These are phyloP conservation scores for Octodonta nipae DNA, from an alignment of 2,888 invertebrate species.

Conservation along the genomic window DNA sequence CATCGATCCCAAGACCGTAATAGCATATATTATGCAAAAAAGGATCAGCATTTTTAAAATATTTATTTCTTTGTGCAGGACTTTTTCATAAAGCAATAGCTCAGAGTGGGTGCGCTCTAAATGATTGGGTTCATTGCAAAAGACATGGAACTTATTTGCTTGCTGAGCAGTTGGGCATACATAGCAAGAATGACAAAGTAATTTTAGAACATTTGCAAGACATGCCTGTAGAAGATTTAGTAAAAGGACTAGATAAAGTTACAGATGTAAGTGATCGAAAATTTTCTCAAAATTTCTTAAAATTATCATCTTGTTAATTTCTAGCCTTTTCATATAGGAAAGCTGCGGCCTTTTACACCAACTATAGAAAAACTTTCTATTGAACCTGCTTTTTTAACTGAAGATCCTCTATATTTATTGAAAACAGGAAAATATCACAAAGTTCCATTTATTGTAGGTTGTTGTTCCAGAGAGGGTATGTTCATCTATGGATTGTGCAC, in stretches of 20 bases:
- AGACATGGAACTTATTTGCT: constrained; percentile 21
- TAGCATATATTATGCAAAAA: no score
- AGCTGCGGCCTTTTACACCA: constrained; percentile 15
- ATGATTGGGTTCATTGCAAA: constrained; percentile 19
- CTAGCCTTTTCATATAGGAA: constrained; percentile 9
- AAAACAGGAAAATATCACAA: constrained; percentile 25
- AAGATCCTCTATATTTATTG: constrained; percentile 24
- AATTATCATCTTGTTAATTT: no score
- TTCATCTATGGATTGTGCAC: constrained; percentile 12
- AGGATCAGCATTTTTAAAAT: no score
- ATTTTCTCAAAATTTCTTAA: neutral
- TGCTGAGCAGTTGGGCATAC: constrained; percentile 30
- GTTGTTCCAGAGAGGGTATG: constrained; percentile 27
- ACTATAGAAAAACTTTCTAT: constrained; percentile 19
- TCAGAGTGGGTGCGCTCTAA: constrained; percentile 29
- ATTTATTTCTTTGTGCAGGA: constrained; percentile 20
- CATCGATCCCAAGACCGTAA: no score
- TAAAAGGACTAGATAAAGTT: constrained; percentile 29
- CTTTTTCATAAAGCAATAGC: constrained; percentile 29
- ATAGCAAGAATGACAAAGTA: constrained; percentile 27
- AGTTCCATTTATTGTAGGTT: constrained; percentile 31
- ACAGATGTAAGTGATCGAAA: constrained; percentile 19
- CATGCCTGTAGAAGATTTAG: constrained; percentile 28
- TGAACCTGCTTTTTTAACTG: constrained; percentile 24
- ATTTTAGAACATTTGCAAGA: constrained; percentile 32